Conservation (phyloP, 2,888 invertebrate species). For the Serripes groenlandicus region DNA sequence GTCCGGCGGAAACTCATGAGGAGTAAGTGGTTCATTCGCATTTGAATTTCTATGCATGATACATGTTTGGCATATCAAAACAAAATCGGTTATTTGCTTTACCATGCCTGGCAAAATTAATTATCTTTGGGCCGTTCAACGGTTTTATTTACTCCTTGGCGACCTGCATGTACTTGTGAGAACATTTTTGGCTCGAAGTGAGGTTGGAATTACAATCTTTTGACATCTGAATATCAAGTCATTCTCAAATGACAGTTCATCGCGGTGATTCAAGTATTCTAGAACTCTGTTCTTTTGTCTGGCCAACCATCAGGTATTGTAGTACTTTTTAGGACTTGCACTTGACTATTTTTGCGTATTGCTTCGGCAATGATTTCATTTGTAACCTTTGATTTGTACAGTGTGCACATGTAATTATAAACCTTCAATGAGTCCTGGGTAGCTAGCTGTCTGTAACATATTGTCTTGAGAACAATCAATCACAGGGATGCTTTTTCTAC, state of each 20-base stretch:
- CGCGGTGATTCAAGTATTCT: no score
- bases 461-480: not conserved
- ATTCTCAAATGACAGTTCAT: no score
- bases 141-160: not conserved
- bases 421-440: slow-evolving; percentile 17
- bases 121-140: not conserved
- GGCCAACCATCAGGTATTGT: slow-evolving; percentile 31
- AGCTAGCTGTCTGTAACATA: slow-evolving; percentile 17
- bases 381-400: slow-evolving; percentile 29
- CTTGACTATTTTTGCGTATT: slow-evolving; percentile 14
- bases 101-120: no score
- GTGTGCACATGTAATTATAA: slow-evolving; percentile 32
- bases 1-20: no score
- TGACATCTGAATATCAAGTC: no score
- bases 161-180: not conserved
- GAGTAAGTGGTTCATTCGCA: no score
- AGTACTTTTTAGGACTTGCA: slow-evolving; percentile 17
- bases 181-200: not conserved
- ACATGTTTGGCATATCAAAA: no score
- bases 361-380: not conserved
- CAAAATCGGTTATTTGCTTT: no score
- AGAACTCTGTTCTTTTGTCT: not conserved
- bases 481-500: slow-evolving; percentile 29
- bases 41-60: no score
- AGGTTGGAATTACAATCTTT: slow-evolving; percentile 13